Conservation (phyloP, 2,888 invertebrate genomes). For the Ochropleura leucogaster region DNA sequence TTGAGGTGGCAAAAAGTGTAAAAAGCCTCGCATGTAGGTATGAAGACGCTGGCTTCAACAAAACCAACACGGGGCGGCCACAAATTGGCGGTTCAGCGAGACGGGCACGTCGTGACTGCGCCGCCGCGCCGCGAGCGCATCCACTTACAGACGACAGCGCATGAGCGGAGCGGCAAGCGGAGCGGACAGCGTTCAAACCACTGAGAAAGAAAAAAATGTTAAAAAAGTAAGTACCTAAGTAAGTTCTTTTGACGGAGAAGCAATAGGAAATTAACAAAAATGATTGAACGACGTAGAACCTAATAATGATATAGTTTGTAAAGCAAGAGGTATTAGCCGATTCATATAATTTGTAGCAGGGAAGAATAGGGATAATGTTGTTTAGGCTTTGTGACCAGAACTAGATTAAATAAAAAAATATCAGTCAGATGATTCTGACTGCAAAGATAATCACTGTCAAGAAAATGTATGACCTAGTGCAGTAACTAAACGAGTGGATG, state of each 20-base stretch:
- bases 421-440: neutral
- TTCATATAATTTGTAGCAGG: neutral
- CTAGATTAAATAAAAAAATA: neutral
- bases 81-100: slow-evolving; percentile 89
- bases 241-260: neutral
- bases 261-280: fast-evolving
- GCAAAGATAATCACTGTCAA: neutral
- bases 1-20: slow-evolving; percentile 81
- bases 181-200: slow-evolving; percentile 67
- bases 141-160: slow-evolving; percentile 52
- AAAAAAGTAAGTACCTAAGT: neutral
- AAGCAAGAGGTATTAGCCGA: neutral
- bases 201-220: neutral
- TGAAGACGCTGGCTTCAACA: slow-evolving; percentile 89
- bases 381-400: neutral
- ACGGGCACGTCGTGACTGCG: slow-evolving; percentile 87
- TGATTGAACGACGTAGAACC: neutral
- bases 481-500: neutral
- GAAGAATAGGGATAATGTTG: neutral
- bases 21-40: slow-evolving; percentile 82
- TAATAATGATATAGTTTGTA: neutral
- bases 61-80: slow-evolving; percentile 90
- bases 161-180: slow-evolving; percentile 72
- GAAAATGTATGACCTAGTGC: neutral
- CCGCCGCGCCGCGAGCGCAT: slow-evolving; percentile 82